Evolutionary conservation across 2,888 invertebrate species (phyloP).

Genomic region (Trichogramma dendrolimi): DNA sequence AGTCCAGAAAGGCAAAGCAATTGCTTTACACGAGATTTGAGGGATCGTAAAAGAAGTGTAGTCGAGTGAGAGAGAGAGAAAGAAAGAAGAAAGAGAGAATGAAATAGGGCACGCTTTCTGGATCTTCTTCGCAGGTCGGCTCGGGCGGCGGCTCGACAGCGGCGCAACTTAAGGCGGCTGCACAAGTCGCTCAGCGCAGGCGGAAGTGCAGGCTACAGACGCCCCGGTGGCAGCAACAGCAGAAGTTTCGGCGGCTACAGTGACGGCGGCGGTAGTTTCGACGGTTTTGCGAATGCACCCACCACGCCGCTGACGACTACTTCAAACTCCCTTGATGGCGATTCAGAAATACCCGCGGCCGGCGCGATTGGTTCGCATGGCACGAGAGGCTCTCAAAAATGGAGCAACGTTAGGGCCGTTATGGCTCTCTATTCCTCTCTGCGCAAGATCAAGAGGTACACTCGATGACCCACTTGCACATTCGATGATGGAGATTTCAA

Average conservation of each 20-base stretch:
- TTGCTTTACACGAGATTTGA: no score
- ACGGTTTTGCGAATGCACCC: conserved; percentile 29
- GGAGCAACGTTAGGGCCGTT: conserved; percentile 82
- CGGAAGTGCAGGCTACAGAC: neutral
- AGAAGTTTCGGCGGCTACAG: conserved; percentile 39
- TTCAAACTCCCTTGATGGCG: conserved; percentile 45
- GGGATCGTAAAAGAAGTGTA: conserved; percentile 1
- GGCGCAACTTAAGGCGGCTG: neutral
- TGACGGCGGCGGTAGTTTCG: conserved; percentile 28
- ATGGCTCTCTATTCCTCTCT: conserved; percentile 87
- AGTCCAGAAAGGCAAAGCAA: no score
- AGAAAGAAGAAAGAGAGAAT: conserved; percentile 21
- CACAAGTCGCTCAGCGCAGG: conserved; percentile 21
- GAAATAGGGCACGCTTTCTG: conserved; percentile 27
- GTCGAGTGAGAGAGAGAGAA: conserved; percentile 10
- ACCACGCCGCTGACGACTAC: conserved; percentile 37
- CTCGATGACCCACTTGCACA: conserved; percentile 27
- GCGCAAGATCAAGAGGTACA: conserved; percentile 83
- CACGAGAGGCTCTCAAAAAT: conserved; percentile 61
- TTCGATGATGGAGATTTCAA: conserved; percentile 7
- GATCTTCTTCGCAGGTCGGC: conserved; percentile 47
- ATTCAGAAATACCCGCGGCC: conserved; percentile 38
- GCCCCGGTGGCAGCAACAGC: conserved; percentile 5
- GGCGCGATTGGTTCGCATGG: conserved; percentile 42
- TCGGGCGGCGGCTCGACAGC: conserved; percentile 22